Evolutionary conservation across 2,797 vertebrate species (phyloP), one percentile per base, ranked within the genome.

Genomic region (Danionella dracula): DNA sequence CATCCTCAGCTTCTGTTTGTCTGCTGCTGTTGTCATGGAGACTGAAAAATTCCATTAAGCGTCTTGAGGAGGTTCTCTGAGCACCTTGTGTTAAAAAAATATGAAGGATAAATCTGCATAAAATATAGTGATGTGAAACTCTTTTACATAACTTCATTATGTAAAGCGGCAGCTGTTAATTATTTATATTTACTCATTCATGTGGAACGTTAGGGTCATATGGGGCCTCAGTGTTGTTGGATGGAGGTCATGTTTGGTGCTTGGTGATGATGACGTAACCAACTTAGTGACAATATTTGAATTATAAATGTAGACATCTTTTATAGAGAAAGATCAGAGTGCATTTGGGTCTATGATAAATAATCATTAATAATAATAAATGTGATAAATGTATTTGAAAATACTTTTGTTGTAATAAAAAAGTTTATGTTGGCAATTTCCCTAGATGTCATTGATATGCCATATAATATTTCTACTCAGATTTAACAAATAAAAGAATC

Each of bases 11-110:
- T 53, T 69, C 58, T 13, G 71, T 64, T 77, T 78, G 63, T 65
- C 53, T 70, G 51, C 38, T 51, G 9, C 37, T 53, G 79, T 79
- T 66, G 78, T 66, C 76, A 79, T 79, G 76, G 79, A 73, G 60
- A 82, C 73, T 21, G 10, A 59, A n/a, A n/a, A 38, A 48, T 32
- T 55, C 62, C 48, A 41, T 46, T 38, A 61, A 56, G 63, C 32
- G 48, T 78, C 65, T 72, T 57, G 32, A 60, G 64, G 27, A 54
- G 57, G 51, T 20, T 63, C 17, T 41, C 31, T 48, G 56, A 35
- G 29, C 27, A 57, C 51, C n/a, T 68, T 20, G 51, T 59, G 21
- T 32, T 12, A 16, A 51, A 58, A 59, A 58, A 50, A 38, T 40
- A 20, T 35, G 17, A 62, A 66, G 40, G n/a, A 41, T 56, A 9